Percentiles rank a stretch among this genome's conserved stretches.
phyloP scores from a whole-genome alignment of 2,797 vertebrate species.

The Serranus cabrilla region DNA sequence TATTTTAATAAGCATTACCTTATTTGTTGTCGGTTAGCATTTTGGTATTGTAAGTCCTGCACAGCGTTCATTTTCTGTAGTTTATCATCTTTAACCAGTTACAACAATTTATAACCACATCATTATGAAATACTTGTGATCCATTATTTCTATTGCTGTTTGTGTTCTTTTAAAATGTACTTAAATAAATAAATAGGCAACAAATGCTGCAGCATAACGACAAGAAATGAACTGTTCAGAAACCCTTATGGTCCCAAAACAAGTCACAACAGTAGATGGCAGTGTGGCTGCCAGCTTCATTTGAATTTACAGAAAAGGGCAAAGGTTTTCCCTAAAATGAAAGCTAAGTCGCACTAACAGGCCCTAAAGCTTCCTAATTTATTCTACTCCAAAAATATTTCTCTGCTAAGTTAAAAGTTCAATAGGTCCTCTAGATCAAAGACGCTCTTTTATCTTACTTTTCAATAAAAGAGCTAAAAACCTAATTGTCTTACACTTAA shows the following conservation, averaged over 20 bases:
- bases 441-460: background rate
- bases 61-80: no score
- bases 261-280: conserved; percentile 50
- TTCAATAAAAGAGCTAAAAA: background rate
- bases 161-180: background rate
- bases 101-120: background rate
- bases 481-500: conserved; percentile 4
- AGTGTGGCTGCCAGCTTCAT: background rate
- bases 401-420: background rate
- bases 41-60: background rate
- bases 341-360: background rate
- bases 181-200: background rate
- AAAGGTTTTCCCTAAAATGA: background rate
- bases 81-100: background rate
- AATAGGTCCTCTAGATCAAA: background rate
- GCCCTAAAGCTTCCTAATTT: background rate
- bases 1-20: background rate
- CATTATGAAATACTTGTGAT: background rate
- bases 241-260: background rate
- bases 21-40: background rate
- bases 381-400: background rate
- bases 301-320: background rate
- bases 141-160: background rate
- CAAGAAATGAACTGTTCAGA: background rate
- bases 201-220: background rate